Percentiles rank a stretch among this genome's conserved stretches.
Evolutionary conservation across 2,113 vertebrate genomes (phyloP).

Genomic region (Rhineura floridana): DNA sequence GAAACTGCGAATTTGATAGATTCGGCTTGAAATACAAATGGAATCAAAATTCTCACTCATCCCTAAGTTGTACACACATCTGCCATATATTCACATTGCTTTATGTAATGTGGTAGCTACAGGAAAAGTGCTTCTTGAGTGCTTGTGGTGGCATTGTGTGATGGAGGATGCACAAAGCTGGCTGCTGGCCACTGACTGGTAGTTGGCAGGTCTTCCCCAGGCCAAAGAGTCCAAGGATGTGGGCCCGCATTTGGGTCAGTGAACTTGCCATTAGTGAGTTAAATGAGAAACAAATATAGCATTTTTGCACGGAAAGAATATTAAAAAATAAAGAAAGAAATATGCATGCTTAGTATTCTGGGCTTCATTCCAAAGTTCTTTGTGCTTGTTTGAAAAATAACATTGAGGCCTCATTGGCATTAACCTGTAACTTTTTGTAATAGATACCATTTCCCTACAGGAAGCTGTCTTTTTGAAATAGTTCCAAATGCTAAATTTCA

Average conservation of each 20-base stretch:
- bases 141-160: not conserved
- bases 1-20: no score
- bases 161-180: not conserved
- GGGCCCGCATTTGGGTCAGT: accelerated
- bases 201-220: not conserved
- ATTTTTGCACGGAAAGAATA: conserved; percentile 21
- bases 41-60: no score
- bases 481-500: not conserved
- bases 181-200: not conserved
- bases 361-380: conserved; percentile 13
- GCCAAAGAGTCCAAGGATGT: not conserved
- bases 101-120: not conserved
- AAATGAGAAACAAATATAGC: not conserved
- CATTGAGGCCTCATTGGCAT: not conserved
- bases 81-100: not conserved
- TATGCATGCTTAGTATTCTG: not conserved
- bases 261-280: not conserved
- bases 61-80: no score
- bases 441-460: not conserved
- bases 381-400: conserved; percentile 17
- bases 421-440: conserved; percentile 19
- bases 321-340: conserved; percentile 23
- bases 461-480: conserved; percentile 13
- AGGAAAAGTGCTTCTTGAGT: not conserved
- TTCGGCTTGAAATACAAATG: no score